A percentile compares a stretch with the other conserved stretches of the same genome.
Evolutionary conservation across 2,113 vertebrate species (phyloP).

Genomic region (Indri indri): DNA sequence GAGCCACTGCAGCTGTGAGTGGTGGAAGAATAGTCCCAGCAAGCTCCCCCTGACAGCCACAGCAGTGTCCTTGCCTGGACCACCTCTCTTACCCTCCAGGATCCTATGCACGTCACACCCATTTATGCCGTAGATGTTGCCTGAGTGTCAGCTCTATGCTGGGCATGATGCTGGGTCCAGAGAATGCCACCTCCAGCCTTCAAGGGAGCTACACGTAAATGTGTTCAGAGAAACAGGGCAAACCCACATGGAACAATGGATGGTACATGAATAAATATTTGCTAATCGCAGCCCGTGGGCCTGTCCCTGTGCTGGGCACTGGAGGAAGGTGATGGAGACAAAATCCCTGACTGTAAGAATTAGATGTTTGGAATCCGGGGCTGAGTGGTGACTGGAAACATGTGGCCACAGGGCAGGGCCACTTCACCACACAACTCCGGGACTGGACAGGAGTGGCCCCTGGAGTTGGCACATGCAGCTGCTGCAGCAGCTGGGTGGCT

Average conservation of each 20-base stretch:
- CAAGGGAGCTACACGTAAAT: neutral
- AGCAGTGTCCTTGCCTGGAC: neutral
- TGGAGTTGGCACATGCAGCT: neutral
- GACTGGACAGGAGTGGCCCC: neutral
- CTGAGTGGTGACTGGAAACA: neutral
- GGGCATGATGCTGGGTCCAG: neutral
- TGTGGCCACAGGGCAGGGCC: too few relatives aligned
- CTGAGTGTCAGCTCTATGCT: neutral
- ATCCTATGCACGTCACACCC: neutral
- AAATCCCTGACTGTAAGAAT: neutral
- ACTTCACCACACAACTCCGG: neutral
- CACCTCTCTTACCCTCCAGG: neutral
- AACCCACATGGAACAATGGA: neutral
- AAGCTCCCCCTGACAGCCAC: neutral
- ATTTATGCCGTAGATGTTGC: fast-evolving
- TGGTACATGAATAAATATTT: neutral
- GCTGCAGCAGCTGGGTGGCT: neutral
- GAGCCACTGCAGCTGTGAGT: neutral
- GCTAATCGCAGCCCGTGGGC: neutral
- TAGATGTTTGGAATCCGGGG: neutral
- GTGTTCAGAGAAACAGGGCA: neutral
- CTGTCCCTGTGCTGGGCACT: neutral
- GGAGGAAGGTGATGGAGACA: neutral
- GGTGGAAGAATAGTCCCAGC: neutral
- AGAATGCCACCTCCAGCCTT: neutral